Base-by-base conservation (phyloP, 2,888 invertebrate species). In the Anarsia innoxiella region DNA sequence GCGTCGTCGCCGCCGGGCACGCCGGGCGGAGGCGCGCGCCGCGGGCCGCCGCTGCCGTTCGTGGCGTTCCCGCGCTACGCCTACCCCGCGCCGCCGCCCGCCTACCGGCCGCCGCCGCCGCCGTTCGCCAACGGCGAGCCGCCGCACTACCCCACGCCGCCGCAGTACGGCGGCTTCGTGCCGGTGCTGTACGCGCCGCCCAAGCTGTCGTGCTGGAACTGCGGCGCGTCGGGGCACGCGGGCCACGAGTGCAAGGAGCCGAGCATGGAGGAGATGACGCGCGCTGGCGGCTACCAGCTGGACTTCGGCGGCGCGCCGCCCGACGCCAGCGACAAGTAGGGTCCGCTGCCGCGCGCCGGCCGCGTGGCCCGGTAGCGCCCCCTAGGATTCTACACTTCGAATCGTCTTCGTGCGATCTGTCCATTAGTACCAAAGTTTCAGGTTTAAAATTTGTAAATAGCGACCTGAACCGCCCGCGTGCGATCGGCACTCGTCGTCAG, bases 221-320 rank as follows among this genome's bases (percentile, higher is more conserved):
- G 97, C 80, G 97, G 97, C 42, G 92, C 91, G 36, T 88, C 90
- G 38, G 91, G 89, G 35, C 97, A 97, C 73, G 87, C 88, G 34
- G 95, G 95, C 13, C 87, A 89, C 55, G 96, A 96, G 53, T 97
- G 97, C 72, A 92, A 92, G 63, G 95, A 95, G 68, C 92, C 92
- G 46, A 94, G 94, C 39, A 94, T 97, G 90, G 96, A 97, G 72
- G 95, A 95, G 75, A 93, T 95, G 79, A 94, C 95, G 26, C 88
- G 91, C 53, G 89, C 89, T 47, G 89, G 89, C 48, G 87, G 88
- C 44, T 91, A 90, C 60, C 89, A 88, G 69, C 74, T 91, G 42
- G 91, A 91, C 71, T 91, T 88, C 66, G 83, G 85, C 33, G 83
- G 86, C 33, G 79, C 83, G 30, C 79, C 83, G 39, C 77, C 78